Percentiles rank a stretch among this genome's conserved stretches.
Conservation (phyloP, 2,113 vertebrate genomes). For the Anas platyrhynchos region DNA sequence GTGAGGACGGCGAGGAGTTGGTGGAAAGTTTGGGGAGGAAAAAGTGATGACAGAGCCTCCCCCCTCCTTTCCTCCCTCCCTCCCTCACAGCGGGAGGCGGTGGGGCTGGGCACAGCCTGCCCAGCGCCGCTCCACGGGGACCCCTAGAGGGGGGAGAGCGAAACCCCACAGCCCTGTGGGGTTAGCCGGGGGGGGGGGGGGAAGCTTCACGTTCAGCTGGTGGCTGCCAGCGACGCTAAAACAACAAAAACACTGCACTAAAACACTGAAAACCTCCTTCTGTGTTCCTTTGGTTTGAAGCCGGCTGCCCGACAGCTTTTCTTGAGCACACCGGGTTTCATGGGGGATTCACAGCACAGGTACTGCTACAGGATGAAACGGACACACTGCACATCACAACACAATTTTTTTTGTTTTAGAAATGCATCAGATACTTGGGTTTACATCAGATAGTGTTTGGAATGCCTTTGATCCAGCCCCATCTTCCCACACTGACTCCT, state of each 20-base stretch:
- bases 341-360: neutral
- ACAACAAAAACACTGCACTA: too few relatives aligned
- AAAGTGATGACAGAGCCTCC: too few relatives aligned
- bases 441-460: neutral
- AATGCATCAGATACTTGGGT: neutral
- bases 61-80: too few relatives aligned
- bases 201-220: neutral
- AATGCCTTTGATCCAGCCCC: neutral
- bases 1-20: neutral
- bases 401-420: neutral
- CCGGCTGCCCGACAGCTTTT: neutral
- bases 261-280: neutral
- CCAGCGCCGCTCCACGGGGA: neutral
- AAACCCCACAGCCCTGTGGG: neutral
- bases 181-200: neutral
- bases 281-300: neutral
- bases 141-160: neutral
- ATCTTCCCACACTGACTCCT: neutral
- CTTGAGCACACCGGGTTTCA: neutral
- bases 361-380: neutral
- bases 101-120: neutral
- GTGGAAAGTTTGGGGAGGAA: neutral
- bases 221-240: neutral
- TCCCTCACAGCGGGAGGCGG: neutral
- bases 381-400: neutral